A percentile compares a stretch with the other conserved stretches of the same genome.
Evolutionary conservation across 23 tunicate species (phyloP).

Genomic region (Clavelina lepadiformis): DNA sequence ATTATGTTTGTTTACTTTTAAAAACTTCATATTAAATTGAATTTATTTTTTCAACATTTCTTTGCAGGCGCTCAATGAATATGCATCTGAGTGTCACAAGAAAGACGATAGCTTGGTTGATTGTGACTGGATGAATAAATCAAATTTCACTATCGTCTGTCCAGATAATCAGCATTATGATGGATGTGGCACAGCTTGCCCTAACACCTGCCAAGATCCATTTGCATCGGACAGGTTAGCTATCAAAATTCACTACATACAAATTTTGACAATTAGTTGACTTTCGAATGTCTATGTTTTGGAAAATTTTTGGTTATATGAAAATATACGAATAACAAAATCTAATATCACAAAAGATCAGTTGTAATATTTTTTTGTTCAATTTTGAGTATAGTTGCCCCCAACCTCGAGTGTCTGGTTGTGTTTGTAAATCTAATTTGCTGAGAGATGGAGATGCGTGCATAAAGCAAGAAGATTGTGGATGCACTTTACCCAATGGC

Average conservation of each 20-base stretch:
- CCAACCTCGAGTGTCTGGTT: constrained; percentile 19
- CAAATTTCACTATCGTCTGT: constrained; percentile 8
- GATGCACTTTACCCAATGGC: constrained; percentile 24
- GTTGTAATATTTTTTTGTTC: too few species aligned
- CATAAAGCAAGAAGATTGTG: constrained; percentile 33
- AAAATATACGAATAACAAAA: too few species aligned
- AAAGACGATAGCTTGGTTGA: not conserved
- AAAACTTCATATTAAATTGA: not conserved
- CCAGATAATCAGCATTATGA: constrained; percentile 27
- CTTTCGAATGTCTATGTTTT: too few species aligned
- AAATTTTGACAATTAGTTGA: too few species aligned
- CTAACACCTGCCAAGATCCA: constrained; percentile 42
- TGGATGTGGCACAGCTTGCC: constrained; percentile 38
- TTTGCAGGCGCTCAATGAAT: constrained; percentile 24
- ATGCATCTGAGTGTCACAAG: constrained; percentile 38
- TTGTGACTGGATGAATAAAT: constrained; percentile 27
- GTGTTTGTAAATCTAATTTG: constrained; percentile 29
- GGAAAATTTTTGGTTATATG: too few species aligned
- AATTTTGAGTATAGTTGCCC: constrained; percentile 6
- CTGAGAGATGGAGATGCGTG: constrained; percentile 32
- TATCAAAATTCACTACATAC: not conserved
- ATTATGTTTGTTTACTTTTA: not conserved
- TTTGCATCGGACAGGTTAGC: constrained; percentile 35
- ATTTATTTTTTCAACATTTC: not conserved
- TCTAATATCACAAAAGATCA: too few species aligned